A percentile compares a stretch with the other conserved stretches of the same genome.
phyloP scores from a whole-genome alignment of 2,888 invertebrate genomes.

The Hypercompe scribonia region DNA sequence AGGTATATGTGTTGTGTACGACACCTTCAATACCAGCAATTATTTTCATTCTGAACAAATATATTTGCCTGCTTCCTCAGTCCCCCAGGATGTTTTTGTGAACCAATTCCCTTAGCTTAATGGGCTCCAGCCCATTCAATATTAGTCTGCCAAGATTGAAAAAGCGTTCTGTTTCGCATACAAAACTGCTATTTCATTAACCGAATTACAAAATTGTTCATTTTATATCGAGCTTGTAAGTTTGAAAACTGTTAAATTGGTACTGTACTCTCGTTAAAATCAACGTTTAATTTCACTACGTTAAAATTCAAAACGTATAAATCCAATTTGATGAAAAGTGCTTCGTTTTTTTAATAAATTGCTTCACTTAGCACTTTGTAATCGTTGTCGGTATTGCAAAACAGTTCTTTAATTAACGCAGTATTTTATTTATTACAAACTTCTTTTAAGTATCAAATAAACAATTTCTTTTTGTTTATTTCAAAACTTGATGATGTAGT shows the following conservation, averaged over 20 bases:
- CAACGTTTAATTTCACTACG: background rate
- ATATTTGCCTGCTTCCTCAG: constrained; percentile 39
- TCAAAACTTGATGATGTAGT: no score
- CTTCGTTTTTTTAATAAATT: background rate
- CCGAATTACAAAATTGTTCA: constrained; percentile 28
- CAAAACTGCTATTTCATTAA: constrained; percentile 36
- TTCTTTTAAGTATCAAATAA: background rate
- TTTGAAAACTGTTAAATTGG: constrained; percentile 24
- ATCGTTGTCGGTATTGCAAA: background rate
- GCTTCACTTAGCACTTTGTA: background rate
- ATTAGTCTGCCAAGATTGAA: constrained; percentile 51
- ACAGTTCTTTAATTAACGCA: background rate
- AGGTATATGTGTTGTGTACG: background rate
- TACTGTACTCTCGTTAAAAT: background rate
- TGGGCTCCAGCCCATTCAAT: constrained; percentile 37
- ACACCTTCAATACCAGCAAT: constrained; percentile 7
- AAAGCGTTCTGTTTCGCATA: constrained; percentile 45
- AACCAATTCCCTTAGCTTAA: constrained; percentile 49
- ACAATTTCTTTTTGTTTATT: no score
- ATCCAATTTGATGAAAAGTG: background rate
- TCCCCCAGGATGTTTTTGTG: constrained; percentile 43
- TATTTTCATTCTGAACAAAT: constrained; percentile 38
- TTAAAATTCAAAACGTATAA: background rate
- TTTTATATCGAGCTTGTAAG: constrained; percentile 24
- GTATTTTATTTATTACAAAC: background rate